phyloP scores from a whole-genome alignment of 2,797 vertebrate genomes.

The Fistularia commersonii region DNA sequence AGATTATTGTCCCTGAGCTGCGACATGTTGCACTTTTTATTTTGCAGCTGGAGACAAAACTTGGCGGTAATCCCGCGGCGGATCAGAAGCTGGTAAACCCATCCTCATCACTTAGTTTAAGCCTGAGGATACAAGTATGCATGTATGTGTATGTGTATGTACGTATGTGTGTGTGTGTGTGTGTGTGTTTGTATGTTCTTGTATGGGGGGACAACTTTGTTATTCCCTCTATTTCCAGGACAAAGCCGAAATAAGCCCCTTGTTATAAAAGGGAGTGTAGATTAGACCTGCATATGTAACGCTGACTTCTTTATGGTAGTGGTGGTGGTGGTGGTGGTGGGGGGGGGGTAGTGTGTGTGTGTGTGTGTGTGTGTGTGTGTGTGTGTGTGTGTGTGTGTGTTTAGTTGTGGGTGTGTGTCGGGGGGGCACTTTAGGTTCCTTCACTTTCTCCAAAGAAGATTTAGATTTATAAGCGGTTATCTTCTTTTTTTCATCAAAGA shows the following conservation, averaged over 20 bases:
- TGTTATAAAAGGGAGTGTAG: constrained; percentile 47
- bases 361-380: too few species aligned
- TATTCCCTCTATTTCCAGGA: constrained; percentile 20
- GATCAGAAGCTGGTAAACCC: constrained; percentile 55
- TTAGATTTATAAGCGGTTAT: constrained; percentile 27
- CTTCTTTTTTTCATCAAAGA: constrained; percentile 18
- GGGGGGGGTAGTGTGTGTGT: too few species aligned
- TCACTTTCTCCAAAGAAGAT: constrained; percentile 47
- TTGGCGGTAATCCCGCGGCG: constrained; percentile 66
- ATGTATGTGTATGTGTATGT: constrained; percentile 48
- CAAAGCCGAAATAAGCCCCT: constrained; percentile 53
- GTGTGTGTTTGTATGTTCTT: too few species aligned
- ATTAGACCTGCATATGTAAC: constrained; percentile 52
- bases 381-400: too few species aligned
- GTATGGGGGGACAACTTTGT: constrained; percentile 31
- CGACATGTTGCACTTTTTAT: constrained; percentile 56
- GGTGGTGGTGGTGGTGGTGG: too few species aligned
- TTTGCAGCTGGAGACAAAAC: constrained; percentile 49
- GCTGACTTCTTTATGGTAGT: constrained; percentile 54
- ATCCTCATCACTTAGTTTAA: constrained; percentile 43
- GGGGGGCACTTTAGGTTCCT: too few species aligned
- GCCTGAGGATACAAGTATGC: too few species aligned
- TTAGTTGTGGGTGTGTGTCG: too few species aligned
- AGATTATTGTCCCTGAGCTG: constrained; percentile 58
- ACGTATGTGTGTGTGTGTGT: constrained; percentile 24